Evolutionary conservation across 2,888 invertebrate species (phyloP).

Genomic region (Eucera pruinosa): DNA sequence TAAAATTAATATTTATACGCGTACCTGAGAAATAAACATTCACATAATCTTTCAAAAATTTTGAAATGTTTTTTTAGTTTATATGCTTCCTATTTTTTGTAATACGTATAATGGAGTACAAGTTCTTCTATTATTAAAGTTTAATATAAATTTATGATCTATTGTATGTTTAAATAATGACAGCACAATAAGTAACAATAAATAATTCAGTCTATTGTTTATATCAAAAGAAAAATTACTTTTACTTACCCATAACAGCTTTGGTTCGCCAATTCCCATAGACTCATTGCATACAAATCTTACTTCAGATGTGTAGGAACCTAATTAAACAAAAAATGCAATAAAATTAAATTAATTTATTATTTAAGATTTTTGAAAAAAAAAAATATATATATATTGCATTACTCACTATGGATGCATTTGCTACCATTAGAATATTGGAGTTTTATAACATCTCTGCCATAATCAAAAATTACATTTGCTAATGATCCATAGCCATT

Average conservation of each 20-base stretch:
- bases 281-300: constrained; percentile 71
- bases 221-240: constrained; percentile 6
- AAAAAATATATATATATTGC: not conserved
- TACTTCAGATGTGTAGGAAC: constrained; percentile 70
- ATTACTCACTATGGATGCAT: constrained; percentile 72
- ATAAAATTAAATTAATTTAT: constrained; percentile 17
- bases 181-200: not conserved
- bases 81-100: not conserved
- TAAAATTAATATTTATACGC: constrained; percentile 22
- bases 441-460: constrained; percentile 70
- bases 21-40: constrained; percentile 56
- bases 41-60: constrained; percentile 9
- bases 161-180: constrained; percentile 1
- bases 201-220: not conserved
- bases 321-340: constrained; percentile 54
- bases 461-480: constrained; percentile 74
- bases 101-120: no score
- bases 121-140: not conserved
- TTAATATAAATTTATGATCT: not conserved
- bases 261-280: constrained; percentile 71
- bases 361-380: constrained; percentile 18
- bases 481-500: constrained; percentile 73
- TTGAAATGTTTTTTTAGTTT: not conserved
- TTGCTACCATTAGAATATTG: constrained; percentile 71
- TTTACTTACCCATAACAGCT: constrained; percentile 72